Evolutionary conservation across 2,113 vertebrate species (phyloP), one percentile per base, ranked within the genome.

Genomic region (Daboia siamensis): DNA sequence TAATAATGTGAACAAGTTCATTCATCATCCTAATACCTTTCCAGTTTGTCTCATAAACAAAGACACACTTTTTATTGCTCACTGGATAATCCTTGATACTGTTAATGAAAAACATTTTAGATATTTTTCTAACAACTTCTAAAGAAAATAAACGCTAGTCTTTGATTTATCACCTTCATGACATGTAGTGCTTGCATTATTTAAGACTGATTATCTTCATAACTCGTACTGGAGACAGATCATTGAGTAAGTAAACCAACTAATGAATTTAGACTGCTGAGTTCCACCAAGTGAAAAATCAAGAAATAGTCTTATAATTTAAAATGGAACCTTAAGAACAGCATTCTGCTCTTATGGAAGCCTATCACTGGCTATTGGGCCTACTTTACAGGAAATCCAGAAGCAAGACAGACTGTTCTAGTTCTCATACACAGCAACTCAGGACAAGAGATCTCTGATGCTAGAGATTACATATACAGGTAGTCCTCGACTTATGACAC

Each of bases 11-110:
- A 93, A 93, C 95, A 93, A 94, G 94, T 94, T 93, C 92, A 94
- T 96, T 94, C 92, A 94, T 96, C 94, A 96, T 94, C 95, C 96
- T 95, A 96, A 95, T 91, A 95, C 93, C 88, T 86, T 95, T 90
- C 96, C 95, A 93, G 61, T 92, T 94, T 94, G 93, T 90, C 88
- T 96, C 90, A 93, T 96, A 96, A 95, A 95, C 39, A 94, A 91
- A 93, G 92, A 61, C 91, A 93, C 92, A 94, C 80, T 52, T 95
- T 95, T 95, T 95, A 95, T 95, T 96, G 93, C 94, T 96, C 92
- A 52, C 90, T 86, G 90, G 95, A 95, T 89, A 61, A 95, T 94
- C 95, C 93, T 93, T 48, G 61, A 89, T 90, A 91, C 88, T 91
- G 69, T 84, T 95, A 95, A 92, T 92, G 92, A 94, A 88, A 0